Base-by-base conservation (phyloP, 2,797 vertebrate species). In the Okamejei kenojei region DNA sequence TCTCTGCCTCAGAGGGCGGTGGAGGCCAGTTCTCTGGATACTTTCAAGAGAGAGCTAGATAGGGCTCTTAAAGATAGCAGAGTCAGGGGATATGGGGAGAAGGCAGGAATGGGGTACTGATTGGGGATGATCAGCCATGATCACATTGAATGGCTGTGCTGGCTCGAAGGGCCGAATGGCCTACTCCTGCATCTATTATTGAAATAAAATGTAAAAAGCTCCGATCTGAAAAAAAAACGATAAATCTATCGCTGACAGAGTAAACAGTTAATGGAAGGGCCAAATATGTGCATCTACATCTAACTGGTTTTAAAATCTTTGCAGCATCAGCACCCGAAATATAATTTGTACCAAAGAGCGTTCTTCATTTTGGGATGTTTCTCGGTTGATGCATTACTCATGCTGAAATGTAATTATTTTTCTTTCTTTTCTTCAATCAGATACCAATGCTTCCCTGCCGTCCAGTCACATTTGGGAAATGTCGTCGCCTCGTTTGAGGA, bases 351-450 rank as follows among this genome's bases (percentile, higher is more conserved):
- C 21, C 3, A 54, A 73, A 71, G 5, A 38, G 68, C n/a, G 26
- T 76, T 13, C 35, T 74, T 88, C 23, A 92, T 6, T 10, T n/a
- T 76, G 76, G 45, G 74, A 92, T 54, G 73, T 92, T 76, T 76
- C 71, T n/a, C 13, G 71, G 10, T 58, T 76, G 35, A 73, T n/a
- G 63, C 71, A 74, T 74, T 92, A 92, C 73, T 92, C 84, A 88
- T 68, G 26, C 65, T 45, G 68, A 91, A 91, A 91, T 91, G n/a
- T n/a, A 88, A 88, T 88, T 88, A 54, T 91, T 71, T 73, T 91
- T 74, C 68, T 74, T 91, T 73, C 29, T 90, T 80, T 45, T 17
- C 45, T 82, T 58, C 38, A 73, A 74, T 91, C 90, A 29, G 90
- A 91, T 91, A 91, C 74, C 38, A 73, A 76, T 92, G 38, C 71